Conservation (phyloP, 2,888 invertebrate species). For the Hirtodrosophila confusa region DNA sequence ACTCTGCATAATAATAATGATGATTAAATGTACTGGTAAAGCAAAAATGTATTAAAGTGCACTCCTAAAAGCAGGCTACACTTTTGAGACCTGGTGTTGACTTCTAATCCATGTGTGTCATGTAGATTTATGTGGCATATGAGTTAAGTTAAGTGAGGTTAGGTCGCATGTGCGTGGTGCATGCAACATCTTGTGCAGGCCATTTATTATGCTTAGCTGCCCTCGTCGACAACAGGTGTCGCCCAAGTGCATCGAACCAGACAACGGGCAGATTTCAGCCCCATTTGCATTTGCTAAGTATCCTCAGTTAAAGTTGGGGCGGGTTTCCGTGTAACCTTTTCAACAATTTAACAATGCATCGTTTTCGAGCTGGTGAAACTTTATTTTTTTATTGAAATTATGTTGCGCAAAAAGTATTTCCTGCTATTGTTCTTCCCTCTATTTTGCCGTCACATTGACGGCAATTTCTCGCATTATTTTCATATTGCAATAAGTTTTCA, state of each 20-base stretch:
- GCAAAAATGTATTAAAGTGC: background rate
- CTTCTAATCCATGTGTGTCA: background rate
- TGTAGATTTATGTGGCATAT: slow-evolving; percentile 36
- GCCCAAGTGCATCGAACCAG: slow-evolving; percentile 22
- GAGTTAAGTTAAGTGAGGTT: slow-evolving; percentile 25
- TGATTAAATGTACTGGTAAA: no score
- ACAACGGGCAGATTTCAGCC: background rate
- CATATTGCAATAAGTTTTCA: slow-evolving; percentile 52
- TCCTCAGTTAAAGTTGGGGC: background rate
- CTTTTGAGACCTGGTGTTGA: slow-evolving; percentile 1
- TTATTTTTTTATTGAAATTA: slow-evolving; percentile 29
- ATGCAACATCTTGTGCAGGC: slow-evolving; percentile 26
- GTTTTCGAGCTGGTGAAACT: slow-evolving; percentile 16
- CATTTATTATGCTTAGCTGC: slow-evolving; percentile 5
- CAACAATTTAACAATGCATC: slow-evolving; percentile 31
- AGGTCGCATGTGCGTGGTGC: slow-evolving; percentile 19
- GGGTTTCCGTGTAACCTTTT: background rate
- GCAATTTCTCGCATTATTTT: slow-evolving; percentile 45
- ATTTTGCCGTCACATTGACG: slow-evolving; percentile 35
- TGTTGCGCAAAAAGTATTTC: slow-evolving; percentile 20
- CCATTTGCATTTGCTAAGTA: slow-evolving; percentile 23
- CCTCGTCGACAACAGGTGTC: slow-evolving; percentile 39
- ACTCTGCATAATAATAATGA: no score
- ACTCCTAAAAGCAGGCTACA: slow-evolving; percentile 35
- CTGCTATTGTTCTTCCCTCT: slow-evolving; percentile 10